Conservation (phyloP, 2,113 vertebrate genomes). For the Scomber japonicus region DNA sequence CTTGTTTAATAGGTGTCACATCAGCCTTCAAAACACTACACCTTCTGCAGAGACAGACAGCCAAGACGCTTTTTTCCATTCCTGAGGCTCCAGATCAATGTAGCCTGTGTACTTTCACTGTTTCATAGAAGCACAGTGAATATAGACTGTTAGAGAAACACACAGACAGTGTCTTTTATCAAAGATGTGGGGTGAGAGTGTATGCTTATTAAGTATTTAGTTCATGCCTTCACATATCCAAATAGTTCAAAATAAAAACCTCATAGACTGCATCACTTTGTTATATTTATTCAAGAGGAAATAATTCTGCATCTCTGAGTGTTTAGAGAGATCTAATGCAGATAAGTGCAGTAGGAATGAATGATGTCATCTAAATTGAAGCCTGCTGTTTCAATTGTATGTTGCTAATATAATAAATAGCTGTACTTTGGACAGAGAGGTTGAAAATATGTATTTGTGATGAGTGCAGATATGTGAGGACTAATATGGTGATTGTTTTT, state of each 20-base stretch:
- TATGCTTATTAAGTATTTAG: constrained; percentile 44
- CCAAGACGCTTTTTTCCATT: constrained; percentile 7
- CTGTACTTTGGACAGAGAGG: constrained; percentile 55
- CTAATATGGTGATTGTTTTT: constrained; percentile 83
- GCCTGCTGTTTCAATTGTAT: constrained; percentile 69
- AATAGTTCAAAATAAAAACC: constrained; percentile 42
- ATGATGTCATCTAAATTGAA: constrained; percentile 79
- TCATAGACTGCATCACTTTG: constrained; percentile 56
- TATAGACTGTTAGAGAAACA: constrained; percentile 6
- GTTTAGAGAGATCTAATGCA: constrained; percentile 77
- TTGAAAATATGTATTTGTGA: constrained; percentile 73
- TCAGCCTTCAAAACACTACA: constrained; percentile 54
- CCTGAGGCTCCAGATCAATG: constrained; percentile 55
- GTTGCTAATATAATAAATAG: constrained; percentile 71
- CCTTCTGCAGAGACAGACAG: constrained; percentile 12
- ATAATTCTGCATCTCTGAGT: constrained; percentile 74
- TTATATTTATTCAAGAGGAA: constrained; percentile 74
- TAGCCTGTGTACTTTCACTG: constrained; percentile 52
- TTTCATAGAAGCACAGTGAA: constrained; percentile 44
- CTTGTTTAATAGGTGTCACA: constrained; percentile 74
- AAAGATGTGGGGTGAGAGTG: constrained; percentile 22
- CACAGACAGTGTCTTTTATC: constrained; percentile 46
- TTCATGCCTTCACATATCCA: constrained; percentile 41
- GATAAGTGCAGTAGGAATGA: constrained; percentile 66
- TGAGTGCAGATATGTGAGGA: constrained; percentile 69